Percentiles rank a stretch among this genome's conserved stretches.
phyloP scores from a whole-genome alignment of 2,888 invertebrate genomes.

The Cremastinae sp. region DNA sequence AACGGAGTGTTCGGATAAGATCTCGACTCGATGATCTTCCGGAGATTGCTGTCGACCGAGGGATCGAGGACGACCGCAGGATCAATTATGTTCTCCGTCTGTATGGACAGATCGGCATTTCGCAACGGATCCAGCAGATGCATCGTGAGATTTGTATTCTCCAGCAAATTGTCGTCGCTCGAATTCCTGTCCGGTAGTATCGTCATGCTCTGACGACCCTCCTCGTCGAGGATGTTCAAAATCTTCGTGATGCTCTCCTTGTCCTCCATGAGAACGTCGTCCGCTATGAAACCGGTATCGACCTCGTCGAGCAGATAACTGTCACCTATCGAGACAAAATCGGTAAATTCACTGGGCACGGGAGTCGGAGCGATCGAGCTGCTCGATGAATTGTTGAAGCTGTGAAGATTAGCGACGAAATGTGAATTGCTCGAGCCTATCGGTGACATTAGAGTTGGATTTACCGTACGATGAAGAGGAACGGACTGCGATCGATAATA shows the following conservation, averaged over 20 bases:
- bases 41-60: conserved; percentile 66
- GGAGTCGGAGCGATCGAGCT: conserved; percentile 86
- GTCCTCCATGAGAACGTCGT: conserved; percentile 75
- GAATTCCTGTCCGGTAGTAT: conserved; percentile 68
- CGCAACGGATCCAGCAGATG: conserved; percentile 65
- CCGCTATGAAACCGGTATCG: conserved; percentile 74
- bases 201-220: conserved; percentile 67
- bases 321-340: conserved; percentile 85
- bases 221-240: conserved; percentile 83
- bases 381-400: conserved; percentile 80
- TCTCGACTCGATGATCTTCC: conserved; percentile 77
- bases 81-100: conserved; percentile 64
- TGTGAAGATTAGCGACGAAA: conserved; percentile 67
- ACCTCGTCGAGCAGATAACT: conserved; percentile 76
- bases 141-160: conserved; percentile 64
- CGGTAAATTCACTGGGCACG: conserved; percentile 87
- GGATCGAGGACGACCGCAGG: conserved; percentile 70
- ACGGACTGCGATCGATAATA: conserved; percentile 89
- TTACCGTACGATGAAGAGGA: conserved; percentile 84
- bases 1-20: conserved; percentile 79
- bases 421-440: conserved; percentile 74
- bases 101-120: conserved; percentile 69
- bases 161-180: conserved; percentile 64
- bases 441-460: conserved; percentile 76
- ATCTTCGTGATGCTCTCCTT: conserved; percentile 85